Evolutionary conservation across 1,140 invertebrate genomes (phyloP), one percentile per base, ranked within the genome.

Genomic region (Bursaphelenchus mucronatus): DNA sequence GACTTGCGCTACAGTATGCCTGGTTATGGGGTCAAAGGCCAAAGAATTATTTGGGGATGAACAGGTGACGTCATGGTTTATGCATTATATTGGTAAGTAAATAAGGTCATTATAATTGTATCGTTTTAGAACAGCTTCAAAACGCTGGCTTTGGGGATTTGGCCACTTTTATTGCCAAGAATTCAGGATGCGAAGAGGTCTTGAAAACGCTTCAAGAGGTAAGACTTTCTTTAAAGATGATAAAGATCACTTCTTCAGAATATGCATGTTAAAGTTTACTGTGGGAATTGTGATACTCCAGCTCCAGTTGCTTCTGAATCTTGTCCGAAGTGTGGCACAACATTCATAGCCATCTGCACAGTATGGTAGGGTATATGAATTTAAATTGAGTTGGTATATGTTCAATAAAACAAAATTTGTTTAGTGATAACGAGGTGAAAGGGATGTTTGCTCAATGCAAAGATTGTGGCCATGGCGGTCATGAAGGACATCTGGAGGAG

Each of bases 1-100:
- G 45, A 74, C 55, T 17, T 68, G 67, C 50, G 72, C 70, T 30
- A 61, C 64, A 8, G 30, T 71, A 45, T 74, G 70, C 39, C 21
- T 75, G 39, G 41, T 71, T 46, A 50, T 71, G 15, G 70, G 70
- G 13, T 67, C 52, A 41, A 41, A 75, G 19, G 50, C 57, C 15
- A 46, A 17, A 30, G 13, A 59, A 17, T 11, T 59, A 3, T 59
- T 59, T 7, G 57, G 57, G 40, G 57, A 59, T 11, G 57, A 59
- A 17, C 57, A 59, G 52, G 57, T 59, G 13, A 50, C n/a, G 17
- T n/a, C 57, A 13, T 59, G 57, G 57, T 59, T 39, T 39, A 44
- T 59, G 17, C 57, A 59, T 44, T 59, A 59, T 44, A 59, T 59
- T 39, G 57, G 54, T 55, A 15, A 5, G 54, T 55, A 15, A 17